phyloP scores from a whole-genome alignment of 1,140 invertebrate genomes.

The Bombus vancouverensis region DNA sequence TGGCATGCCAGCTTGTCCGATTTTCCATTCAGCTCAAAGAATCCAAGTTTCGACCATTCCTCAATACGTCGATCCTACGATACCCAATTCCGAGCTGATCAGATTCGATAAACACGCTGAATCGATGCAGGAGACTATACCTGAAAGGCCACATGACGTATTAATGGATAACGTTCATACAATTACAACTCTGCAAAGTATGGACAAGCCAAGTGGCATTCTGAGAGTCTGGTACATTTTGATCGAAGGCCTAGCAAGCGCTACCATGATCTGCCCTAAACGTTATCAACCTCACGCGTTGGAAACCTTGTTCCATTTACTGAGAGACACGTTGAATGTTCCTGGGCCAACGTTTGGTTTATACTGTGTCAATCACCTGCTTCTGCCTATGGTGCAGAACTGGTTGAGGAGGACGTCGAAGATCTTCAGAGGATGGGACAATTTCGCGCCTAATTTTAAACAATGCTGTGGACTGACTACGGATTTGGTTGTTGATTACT shows the following conservation, averaged over 20 bases:
- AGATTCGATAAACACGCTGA: slow-evolving; percentile 84
- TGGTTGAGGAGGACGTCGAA: slow-evolving; percentile 90
- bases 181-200: slow-evolving; percentile 83
- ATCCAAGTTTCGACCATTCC: slow-evolving; percentile 91
- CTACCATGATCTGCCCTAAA: slow-evolving; percentile 90
- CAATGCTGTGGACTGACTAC: slow-evolving; percentile 95
- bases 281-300: slow-evolving; percentile 93
- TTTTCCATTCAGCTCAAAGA: slow-evolving; percentile 94
- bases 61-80: slow-evolving; percentile 92
- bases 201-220: slow-evolving; percentile 93
- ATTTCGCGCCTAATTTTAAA: slow-evolving; percentile 93
- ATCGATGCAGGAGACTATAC: slow-evolving; percentile 75
- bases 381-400: slow-evolving; percentile 94
- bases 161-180: slow-evolving; percentile 84
- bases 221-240: slow-evolving; percentile 95
- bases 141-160: slow-evolving; percentile 85
- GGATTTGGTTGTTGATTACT: slow-evolving; percentile 94
- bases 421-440: slow-evolving; percentile 88
- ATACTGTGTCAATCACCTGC: slow-evolving; percentile 94
- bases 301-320: slow-evolving; percentile 92
- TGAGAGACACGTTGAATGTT: slow-evolving; percentile 89
- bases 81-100: slow-evolving; percentile 89
- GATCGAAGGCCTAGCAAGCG: slow-evolving; percentile 93
- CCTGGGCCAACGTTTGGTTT: slow-evolving; percentile 93
- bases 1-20: slow-evolving; percentile 96